Evolutionary conservation across 1,140 invertebrate species (phyloP).

Genomic region (Ylistrum balloti): DNA sequence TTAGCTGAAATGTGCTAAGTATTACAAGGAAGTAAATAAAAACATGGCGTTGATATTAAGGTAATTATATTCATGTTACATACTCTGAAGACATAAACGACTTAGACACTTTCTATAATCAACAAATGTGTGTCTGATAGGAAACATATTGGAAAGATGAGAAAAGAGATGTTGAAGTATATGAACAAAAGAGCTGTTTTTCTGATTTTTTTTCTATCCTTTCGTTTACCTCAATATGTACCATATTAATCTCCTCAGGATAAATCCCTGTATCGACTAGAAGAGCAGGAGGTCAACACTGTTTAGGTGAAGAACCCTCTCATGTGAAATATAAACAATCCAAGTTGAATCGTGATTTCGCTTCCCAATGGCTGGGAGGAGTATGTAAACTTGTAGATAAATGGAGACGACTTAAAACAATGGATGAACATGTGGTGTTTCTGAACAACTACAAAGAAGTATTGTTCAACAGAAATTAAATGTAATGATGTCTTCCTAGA

Average conservation of each 20-base stretch:
- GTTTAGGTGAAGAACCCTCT: not conserved
- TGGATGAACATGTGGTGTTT: conserved; percentile 25
- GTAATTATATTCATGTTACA: conserved; percentile 20
- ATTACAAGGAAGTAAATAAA: conserved; percentile 1
- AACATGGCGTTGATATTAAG: conserved; percentile 39
- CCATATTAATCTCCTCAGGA: conserved; percentile 1
- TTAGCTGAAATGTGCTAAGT: conserved; percentile 1
- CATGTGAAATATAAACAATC: not conserved
- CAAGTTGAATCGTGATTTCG: not conserved
- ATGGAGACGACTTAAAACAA: not conserved
- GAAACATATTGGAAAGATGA: conserved; percentile 17
- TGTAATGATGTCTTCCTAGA: not conserved
- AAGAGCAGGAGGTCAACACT: not conserved
- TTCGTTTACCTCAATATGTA: not conserved
- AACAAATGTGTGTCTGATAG: not conserved
- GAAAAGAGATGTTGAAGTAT: not conserved
- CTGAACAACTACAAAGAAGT: not conserved
- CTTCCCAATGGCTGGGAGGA: not conserved
- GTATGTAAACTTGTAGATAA: conserved; percentile 13
- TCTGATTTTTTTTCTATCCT: not conserved
- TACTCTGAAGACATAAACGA: not conserved
- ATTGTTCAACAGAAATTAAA: not conserved
- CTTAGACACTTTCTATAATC: not conserved
- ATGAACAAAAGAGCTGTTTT: not conserved
- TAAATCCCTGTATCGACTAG: not conserved